These are phyloP conservation scores for Hylia prasina DNA, from an alignment of 2,113 vertebrate genomes.

Conservation along the genomic window DNA sequence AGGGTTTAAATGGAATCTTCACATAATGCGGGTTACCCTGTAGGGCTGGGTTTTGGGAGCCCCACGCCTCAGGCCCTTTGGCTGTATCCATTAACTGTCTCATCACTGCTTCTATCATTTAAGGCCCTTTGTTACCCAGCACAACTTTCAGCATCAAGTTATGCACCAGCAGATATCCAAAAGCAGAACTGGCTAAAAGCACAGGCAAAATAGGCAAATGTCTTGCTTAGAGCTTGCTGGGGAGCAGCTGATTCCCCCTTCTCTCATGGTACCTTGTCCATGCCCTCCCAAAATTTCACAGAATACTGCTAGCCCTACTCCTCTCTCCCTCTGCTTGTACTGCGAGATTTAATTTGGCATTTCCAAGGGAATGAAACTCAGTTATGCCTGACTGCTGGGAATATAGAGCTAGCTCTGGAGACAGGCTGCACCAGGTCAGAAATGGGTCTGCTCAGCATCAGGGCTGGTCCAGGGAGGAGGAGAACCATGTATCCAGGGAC, in stretches of 20 bases:
- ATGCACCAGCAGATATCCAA: neutral
- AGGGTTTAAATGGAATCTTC: neutral
- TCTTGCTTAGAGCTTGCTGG: neutral
- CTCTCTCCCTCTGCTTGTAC: neutral
- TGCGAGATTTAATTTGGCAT: neutral
- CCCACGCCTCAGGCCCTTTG: neutral
- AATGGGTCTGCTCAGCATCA: neutral
- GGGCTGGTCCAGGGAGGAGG: neutral
- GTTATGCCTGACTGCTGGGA: neutral
- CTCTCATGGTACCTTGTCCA: rapidly evolving
- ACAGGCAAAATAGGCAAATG: neutral
- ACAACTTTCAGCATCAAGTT: neutral
- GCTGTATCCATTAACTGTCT: neutral
- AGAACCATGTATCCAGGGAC: neutral
- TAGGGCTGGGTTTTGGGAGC: neutral
- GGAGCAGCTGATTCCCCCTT: neutral
- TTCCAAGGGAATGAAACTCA: neutral
- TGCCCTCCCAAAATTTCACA: neutral
- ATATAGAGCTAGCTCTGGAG: neutral
- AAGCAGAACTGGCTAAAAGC: neutral
- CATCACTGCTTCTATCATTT: neutral
- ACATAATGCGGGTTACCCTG: neutral
- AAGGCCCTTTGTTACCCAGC: neutral
- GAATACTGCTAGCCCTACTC: neutral
- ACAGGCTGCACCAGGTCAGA: neutral